These are phyloP conservation scores for Aleadryas rufinucha DNA, from an alignment of 2,113 vertebrate species.

Conservation along the genomic window DNA sequence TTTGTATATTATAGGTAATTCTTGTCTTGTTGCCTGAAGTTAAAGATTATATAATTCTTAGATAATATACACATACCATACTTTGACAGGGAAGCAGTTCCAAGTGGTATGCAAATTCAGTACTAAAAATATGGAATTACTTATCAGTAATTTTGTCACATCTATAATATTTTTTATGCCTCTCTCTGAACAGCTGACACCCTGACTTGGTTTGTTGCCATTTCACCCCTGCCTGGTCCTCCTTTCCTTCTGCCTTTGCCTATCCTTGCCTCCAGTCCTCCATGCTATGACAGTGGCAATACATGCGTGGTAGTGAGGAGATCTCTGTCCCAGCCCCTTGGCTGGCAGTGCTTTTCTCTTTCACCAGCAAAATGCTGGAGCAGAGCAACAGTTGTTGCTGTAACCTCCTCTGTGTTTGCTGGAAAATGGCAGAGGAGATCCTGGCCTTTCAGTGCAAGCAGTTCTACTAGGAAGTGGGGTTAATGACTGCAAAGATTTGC, in stretches of 20 bases:
- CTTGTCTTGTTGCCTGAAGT: neutral
- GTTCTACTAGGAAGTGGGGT: neutral
- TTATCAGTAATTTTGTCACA: neutral
- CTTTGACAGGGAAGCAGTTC: neutral
- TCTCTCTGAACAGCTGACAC: neutral
- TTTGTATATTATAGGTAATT: neutral
- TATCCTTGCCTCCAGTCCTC: neutral
- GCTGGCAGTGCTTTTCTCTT: neutral
- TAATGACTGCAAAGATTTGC: neutral
- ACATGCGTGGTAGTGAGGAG: fast-evolving
- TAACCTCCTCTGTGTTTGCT: neutral
- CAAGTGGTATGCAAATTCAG: neutral
- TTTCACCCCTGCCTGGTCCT: neutral
- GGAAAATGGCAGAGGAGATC: neutral
- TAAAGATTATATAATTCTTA: neutral
- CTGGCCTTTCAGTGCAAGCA: neutral
- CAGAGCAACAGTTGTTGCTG: neutral
- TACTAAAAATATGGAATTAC: neutral
- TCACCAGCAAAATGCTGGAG: neutral
- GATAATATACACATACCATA: neutral
- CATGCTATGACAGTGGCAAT: neutral
- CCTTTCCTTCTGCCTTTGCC: neutral
- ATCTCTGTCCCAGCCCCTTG: neutral
- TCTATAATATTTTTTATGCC: neutral
- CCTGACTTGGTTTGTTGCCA: neutral